A percentile compares a stretch with the other conserved stretches of the same genome.
phyloP scores from a whole-genome alignment of 2,888 invertebrate genomes.

The Furcula furcula region DNA sequence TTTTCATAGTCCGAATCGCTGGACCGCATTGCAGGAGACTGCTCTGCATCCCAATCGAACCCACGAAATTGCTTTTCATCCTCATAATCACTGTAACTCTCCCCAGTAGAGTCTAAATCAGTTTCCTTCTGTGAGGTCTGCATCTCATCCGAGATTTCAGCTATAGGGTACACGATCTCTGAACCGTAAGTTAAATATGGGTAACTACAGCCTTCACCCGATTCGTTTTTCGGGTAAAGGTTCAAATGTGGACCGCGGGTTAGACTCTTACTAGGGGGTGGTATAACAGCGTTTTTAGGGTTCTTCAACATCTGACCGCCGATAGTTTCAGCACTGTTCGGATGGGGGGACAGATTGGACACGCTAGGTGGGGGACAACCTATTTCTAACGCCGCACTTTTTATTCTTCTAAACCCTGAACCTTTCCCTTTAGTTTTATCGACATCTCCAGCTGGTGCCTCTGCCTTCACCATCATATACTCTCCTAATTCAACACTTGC shows the following conservation, averaged over 20 bases:
- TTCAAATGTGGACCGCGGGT: conserved; percentile 87
- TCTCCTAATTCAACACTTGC: conserved; percentile 77
- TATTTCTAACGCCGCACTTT: conserved; percentile 87
- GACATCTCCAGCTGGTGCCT: conserved; percentile 69
- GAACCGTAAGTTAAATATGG: conserved; percentile 86
- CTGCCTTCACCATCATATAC: conserved; percentile 77
- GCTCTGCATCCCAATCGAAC: conserved; percentile 76
- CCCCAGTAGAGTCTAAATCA: conserved; percentile 81
- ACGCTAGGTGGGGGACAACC: conserved; percentile 86
- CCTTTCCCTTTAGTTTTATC: conserved; percentile 80
- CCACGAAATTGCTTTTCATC: conserved; percentile 80
- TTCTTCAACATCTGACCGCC: conserved; percentile 85
- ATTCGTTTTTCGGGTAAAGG: conserved; percentile 84
- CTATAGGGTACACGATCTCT: conserved; percentile 91
- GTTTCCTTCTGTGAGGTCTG: conserved; percentile 85
- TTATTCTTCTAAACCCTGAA: conserved; percentile 84
- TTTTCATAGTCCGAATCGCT: conserved; percentile 87
- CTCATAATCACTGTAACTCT: conserved; percentile 84
- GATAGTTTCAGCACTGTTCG: conserved; percentile 90
- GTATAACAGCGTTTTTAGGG: conserved; percentile 83
- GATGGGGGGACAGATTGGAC: conserved; percentile 89
- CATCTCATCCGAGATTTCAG: conserved; percentile 91
- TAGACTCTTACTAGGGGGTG: conserved; percentile 86
- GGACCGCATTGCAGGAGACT: conserved; percentile 65
- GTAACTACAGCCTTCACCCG: conserved; percentile 88